Evolutionary conservation across 2,797 vertebrate species (phyloP), one percentile per base, ranked within the genome.

Genomic region (Lacerta bilineata): DNA sequence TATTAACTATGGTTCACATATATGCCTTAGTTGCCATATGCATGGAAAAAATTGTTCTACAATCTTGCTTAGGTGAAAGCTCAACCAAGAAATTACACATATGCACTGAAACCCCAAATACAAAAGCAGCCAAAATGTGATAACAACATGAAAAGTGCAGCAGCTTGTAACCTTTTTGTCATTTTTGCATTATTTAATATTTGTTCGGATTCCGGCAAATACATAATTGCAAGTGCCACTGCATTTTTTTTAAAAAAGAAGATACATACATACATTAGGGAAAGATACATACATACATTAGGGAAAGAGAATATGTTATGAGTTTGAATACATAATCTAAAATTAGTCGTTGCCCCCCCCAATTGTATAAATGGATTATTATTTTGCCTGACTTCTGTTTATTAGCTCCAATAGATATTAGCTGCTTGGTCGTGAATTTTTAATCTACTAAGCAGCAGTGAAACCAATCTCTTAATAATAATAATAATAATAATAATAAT

Each of bases 1-100:
- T 23, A 27, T 64, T 43, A 76, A 41, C 9, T 77, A 29, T 68
- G 55, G 27, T 61, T 41, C 55, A 85, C n/a, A 77, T 77, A 85
- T 43, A 64, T 43, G 29, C 55, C 36, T 75, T 64, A 18, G 66
- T 33, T 87, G 13, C 61, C 55, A 74, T 41, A 43, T 41, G 43
- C n/a, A 74, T 17, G 74, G 86, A 87, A 82, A n/a, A 66, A 82
- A 87, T 74, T 82, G 9, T 82, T n/a, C 39, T 41, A 55, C 36
- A 29, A 15, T 18, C 13, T 93, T 55, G 78, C 83, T 80, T 39
- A 80, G 80, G 76, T 33, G 88, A 72, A 90, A 92, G 84, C 91
- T 86, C 55, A 91, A 39, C 46, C 9, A 82, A 39, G 8, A 74
- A 4, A 4, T 29, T 77, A 75, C 2, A 78, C 4, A 0, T 4